These are phyloP conservation scores for Tyria jacobaeae DNA, from an alignment of 2,888 invertebrate species.

Conservation along the genomic window DNA sequence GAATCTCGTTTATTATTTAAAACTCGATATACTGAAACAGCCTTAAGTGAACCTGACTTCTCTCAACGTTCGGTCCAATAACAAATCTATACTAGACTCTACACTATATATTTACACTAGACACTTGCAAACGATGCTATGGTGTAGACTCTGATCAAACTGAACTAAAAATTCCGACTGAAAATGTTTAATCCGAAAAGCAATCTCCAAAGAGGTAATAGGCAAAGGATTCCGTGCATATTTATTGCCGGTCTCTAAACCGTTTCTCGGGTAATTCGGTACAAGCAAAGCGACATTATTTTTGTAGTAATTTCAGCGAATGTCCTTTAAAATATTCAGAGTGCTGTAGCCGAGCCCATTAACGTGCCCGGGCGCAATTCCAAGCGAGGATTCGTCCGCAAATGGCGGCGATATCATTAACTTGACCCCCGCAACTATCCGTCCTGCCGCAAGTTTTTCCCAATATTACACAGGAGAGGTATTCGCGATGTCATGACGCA, in stretches of 20 bases:
- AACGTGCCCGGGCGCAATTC: constrained; percentile 84
- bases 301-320: constrained; percentile 86
- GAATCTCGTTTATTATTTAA: constrained; percentile 81
- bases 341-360: constrained; percentile 83
- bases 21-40: constrained; percentile 68
- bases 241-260: constrained; percentile 83
- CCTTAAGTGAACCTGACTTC: constrained; percentile 69
- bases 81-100: constrained; percentile 58
- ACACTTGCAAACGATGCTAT: constrained; percentile 29
- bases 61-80: constrained; percentile 61
- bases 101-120: too few relatives aligned
- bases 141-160: constrained; percentile 37
- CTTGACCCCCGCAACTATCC: constrained; percentile 84
- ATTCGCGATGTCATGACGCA: constrained; percentile 63
- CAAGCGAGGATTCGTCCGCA: constrained; percentile 80
- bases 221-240: constrained; percentile 81
- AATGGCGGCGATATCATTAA: constrained; percentile 86
- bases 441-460: constrained; percentile 80
- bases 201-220: constrained; percentile 80
- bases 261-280: constrained; percentile 84
- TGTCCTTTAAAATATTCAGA: constrained; percentile 87
- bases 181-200: constrained; percentile 79
- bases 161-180: constrained; percentile 52
- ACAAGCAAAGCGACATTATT: constrained; percentile 85
- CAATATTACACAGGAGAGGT: constrained; percentile 80